A percentile compares a stretch with the other conserved stretches of the same genome.
These are phyloP conservation scores for Pocillopora meandrina DNA, from an alignment of 92 coral and sea anemone genomes.

Conservation along the genomic window DNA sequence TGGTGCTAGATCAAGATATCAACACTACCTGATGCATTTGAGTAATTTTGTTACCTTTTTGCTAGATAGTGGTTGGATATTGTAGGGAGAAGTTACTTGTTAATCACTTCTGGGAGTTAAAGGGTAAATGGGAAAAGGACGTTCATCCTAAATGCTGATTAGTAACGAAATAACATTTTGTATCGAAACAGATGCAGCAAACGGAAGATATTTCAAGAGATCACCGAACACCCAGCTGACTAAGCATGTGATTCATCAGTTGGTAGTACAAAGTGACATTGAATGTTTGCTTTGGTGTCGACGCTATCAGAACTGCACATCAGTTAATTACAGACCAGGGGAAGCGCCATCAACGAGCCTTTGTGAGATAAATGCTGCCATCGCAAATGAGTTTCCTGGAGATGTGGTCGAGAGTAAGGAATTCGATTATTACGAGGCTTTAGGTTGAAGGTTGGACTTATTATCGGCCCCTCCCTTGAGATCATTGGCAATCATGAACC, in stretches of 20 bases:
- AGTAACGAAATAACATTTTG: neutral
- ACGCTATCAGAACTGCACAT: slow-evolving; percentile 14
- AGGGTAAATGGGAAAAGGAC: no score
- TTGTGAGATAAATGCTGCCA: slow-evolving; percentile 55
- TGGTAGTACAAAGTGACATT: slow-evolving; percentile 23
- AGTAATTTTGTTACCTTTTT: no score
- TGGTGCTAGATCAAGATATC: no score
- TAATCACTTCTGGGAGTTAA: no score
- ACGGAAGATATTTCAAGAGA: slow-evolving; percentile 32
- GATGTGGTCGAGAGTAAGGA: slow-evolving; percentile 19
- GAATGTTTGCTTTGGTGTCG: slow-evolving; percentile 30
- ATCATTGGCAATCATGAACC: no score
- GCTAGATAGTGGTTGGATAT: no score
- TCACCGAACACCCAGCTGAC: neutral
- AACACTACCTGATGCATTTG: no score
- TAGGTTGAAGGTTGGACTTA: neutral
- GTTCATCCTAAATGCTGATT: neutral
- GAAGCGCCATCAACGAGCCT: neutral
- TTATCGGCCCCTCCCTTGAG: no score
- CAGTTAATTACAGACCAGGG: slow-evolving; percentile 14
- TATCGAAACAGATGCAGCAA: slow-evolving; percentile 9
- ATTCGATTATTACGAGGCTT: slow-evolving; percentile 39
- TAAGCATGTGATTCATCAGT: slow-evolving; percentile 7
- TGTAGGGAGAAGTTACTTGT: no score
- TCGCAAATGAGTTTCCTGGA: slow-evolving; percentile 34